These are phyloP conservation scores for Archips xylosteana DNA, from an alignment of 2,888 invertebrate genomes.

Conservation along the genomic window DNA sequence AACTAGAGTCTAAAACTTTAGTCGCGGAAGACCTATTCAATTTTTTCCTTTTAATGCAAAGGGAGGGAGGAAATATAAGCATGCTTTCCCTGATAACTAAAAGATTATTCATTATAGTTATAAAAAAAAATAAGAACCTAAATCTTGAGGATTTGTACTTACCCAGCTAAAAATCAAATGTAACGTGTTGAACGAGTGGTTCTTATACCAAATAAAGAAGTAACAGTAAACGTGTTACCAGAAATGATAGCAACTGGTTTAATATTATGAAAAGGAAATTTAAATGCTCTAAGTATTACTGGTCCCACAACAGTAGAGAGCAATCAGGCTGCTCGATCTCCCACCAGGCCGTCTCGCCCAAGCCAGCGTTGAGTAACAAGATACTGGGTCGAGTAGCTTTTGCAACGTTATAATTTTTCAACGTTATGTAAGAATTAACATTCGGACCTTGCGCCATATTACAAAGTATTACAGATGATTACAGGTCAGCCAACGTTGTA, in stretches of 20 bases:
- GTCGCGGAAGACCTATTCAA: too few relatives aligned
- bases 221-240: constrained; percentile 1
- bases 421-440: constrained; percentile 46
- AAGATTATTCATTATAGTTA: too few relatives aligned
- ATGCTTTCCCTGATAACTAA: too few relatives aligned
- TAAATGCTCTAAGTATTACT: not conserved
- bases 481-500: constrained; percentile 3
- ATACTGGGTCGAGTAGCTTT: constrained; percentile 49
- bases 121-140: too few relatives aligned
- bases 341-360: constrained; percentile 44
- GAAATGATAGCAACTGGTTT: not conserved
- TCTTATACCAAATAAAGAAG: not conserved
- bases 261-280: constrained; percentile 2
- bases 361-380: constrained; percentile 49
- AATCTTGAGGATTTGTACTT: too few relatives aligned
- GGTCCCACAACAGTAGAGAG: not conserved
- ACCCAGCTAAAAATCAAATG: not conserved
- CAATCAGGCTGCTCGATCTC: constrained; percentile 43
- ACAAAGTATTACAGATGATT: constrained; percentile 39
- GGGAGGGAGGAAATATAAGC: too few relatives aligned
- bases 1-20: too few relatives aligned
- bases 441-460: constrained; percentile 39
- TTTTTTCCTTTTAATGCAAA: too few relatives aligned
- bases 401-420: constrained; percentile 59
- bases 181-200: not conserved